Conservation (phyloP, 2,797 vertebrate genomes). For the Avahi laniger region DNA sequence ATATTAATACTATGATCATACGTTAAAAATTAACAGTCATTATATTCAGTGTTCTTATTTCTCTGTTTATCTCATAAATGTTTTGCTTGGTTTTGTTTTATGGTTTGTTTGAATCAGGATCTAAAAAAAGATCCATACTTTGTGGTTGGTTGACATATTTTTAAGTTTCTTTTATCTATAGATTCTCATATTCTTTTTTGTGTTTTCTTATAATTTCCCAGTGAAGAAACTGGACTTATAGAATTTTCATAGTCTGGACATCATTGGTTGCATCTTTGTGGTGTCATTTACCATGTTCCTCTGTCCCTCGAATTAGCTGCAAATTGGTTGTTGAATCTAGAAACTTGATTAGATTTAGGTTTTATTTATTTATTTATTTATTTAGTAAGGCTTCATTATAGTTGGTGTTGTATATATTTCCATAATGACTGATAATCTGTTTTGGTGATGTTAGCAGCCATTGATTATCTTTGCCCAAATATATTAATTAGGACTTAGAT, state of each 20-base stretch:
- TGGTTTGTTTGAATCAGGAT: conserved; percentile 6
- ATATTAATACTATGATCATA: neutral
- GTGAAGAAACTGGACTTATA: neutral
- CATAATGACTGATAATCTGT: neutral
- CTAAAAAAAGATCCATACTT: neutral
- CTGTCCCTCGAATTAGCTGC: neutral
- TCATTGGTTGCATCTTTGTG: neutral
- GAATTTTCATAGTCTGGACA: neutral
- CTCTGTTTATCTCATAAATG: neutral
- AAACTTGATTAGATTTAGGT: neutral
- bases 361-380: neutral
- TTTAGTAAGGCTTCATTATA: neutral
- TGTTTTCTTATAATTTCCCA: conserved; percentile 28
- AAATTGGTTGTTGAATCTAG: neutral
- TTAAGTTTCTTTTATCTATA: neutral
- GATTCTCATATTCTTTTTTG: neutral
- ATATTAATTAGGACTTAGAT: neutral
- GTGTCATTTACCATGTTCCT: neutral
- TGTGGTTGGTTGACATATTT: neutral
- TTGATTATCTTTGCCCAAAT: neutral
- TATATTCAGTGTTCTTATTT: neutral
- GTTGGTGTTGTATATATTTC: neutral
- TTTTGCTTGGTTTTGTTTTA: neutral
- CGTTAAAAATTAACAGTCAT: neutral
- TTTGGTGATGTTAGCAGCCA: neutral